These are phyloP conservation scores for Thalassophryne amazonica DNA, from an alignment of 2,797 vertebrate species.

Conservation along the genomic window DNA sequence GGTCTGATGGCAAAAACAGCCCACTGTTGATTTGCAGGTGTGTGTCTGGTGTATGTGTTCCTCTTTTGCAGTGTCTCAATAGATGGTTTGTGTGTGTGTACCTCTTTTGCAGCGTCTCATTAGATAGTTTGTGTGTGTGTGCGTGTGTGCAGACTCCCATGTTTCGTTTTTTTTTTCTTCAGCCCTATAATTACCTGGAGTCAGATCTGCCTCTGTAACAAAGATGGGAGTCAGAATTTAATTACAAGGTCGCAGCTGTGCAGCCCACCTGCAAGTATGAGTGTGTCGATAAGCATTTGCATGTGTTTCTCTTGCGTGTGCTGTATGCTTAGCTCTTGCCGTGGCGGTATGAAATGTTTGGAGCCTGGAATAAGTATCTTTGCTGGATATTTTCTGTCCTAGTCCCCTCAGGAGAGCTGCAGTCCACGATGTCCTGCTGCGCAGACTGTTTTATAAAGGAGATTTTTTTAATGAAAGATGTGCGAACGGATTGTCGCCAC, in stretches of 20 bases:
- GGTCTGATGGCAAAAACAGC: conserved; percentile 17
- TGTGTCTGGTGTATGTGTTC: conserved; percentile 20
- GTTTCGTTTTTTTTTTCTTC: conserved; percentile 42
- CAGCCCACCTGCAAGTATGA: conserved; percentile 39
- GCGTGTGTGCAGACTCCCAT: neutral
- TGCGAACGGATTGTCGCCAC: no score
- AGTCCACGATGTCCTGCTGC: no score
- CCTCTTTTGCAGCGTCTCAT: conserved; percentile 7
- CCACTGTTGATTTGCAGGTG: neutral
- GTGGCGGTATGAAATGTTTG: no score
- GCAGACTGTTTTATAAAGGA: no score
- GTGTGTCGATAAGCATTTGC: neutral
- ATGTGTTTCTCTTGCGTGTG: neutral
- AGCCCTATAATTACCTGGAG: conserved; percentile 64
- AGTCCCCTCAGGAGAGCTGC: no score
- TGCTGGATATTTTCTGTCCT: no score
- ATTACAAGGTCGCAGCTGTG: conserved; percentile 54
- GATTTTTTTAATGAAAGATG: no score
- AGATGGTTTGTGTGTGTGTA: neutral
- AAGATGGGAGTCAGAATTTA: conserved; percentile 67
- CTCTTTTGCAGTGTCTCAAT: neutral
- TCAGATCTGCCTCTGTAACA: conserved; percentile 55
- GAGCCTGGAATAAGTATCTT: no score
- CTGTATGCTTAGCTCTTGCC: no score
- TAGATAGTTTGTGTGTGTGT: conserved; percentile 2